phyloP scores from a whole-genome alignment of 2,888 invertebrate species.

The Brachyptera risi region DNA sequence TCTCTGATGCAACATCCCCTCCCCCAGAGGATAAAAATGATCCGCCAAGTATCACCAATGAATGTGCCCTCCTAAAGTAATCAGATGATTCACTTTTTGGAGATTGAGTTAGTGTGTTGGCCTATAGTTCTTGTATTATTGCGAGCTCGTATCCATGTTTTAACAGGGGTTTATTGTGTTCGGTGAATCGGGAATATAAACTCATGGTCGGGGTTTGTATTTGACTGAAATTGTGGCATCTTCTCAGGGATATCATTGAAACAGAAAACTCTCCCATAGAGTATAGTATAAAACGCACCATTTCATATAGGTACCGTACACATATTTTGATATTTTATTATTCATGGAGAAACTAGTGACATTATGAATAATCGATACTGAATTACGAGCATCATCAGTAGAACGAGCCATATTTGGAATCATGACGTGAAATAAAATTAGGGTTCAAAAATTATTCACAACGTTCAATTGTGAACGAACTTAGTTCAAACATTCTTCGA shows the following conservation, averaged over 20 bases:
- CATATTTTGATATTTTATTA: too few species aligned
- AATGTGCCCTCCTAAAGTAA: constrained; percentile 3
- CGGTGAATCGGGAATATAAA: background rate
- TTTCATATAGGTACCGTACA: too few species aligned
- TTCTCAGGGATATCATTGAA: constrained; percentile 14
- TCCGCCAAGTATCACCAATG: constrained; percentile 21
- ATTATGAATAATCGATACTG: too few species aligned
- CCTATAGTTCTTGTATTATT: constrained; percentile 23
- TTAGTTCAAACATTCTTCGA: too few species aligned
- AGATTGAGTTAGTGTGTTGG: constrained; percentile 24
- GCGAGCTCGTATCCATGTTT: constrained; percentile 1
- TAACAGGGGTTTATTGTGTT: constrained; percentile 4
- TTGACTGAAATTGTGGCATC: constrained; percentile 12
- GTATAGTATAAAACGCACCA: too few species aligned
- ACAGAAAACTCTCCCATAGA: too few species aligned
- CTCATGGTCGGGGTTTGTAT: background rate
- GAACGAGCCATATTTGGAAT: too few species aligned
- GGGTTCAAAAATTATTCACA: too few species aligned
- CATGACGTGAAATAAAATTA: too few species aligned
- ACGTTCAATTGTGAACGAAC: too few species aligned
- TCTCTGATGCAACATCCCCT: background rate
- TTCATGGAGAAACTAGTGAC: too few species aligned
- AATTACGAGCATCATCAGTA: too few species aligned
- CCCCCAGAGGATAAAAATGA: constrained; percentile 24
- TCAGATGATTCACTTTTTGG: constrained; percentile 32